Evolutionary conservation across 2,797 vertebrate genomes (phyloP), one percentile per base, ranked within the genome.

Genomic region (Hafferia zeledoni): DNA sequence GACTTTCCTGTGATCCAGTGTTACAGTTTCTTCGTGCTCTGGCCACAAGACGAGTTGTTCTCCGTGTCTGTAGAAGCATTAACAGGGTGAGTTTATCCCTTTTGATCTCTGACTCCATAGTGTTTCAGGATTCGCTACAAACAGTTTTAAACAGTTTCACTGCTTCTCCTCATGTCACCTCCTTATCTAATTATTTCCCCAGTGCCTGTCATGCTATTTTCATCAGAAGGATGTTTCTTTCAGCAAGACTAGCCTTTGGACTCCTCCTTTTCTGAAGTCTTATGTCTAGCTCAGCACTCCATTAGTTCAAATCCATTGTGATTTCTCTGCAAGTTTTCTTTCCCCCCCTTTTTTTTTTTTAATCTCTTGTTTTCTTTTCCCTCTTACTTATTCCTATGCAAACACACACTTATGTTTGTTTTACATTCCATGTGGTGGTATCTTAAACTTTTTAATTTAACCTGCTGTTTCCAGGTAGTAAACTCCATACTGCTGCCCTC

Each of bases 1-100:
- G 55, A 39, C n/a, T 74, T 41, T 77, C 33, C 47, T 44, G 30
- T 59, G 60, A 11, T 43, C 10, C 8, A 5, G 33, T 5, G 5
- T 46, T 35, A 33, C 25, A 31, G 9, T 10, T 46, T 52, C 64
- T 76, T 27, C 3, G 60, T 55, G 74, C n/a, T 67, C 39, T 74
- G 30, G 11, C 57, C 55, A 3, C 18, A 10, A 5, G 9, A 11
- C 0, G 7, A 28, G 10, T 4, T 65, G 4, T 52, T 86, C 30
- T 47, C 31, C 23, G 15, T 39, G n/a, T 31, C 37, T 75, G 19
- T 10, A 35, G n/a, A 53, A 57, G 24, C 43, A 30, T 8, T 6
- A 27, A 27, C 20, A 53, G 25, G 23, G 27, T 57, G 10, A 22
- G 6, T 83, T 83, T 59, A 50, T 85, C 24, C 35, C 20, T 85